Percentiles rank a stretch among this genome's conserved stretches.
These are phyloP conservation scores for Nebria brevicollis DNA, from an alignment of 2,888 invertebrate genomes.

Conservation along the genomic window DNA sequence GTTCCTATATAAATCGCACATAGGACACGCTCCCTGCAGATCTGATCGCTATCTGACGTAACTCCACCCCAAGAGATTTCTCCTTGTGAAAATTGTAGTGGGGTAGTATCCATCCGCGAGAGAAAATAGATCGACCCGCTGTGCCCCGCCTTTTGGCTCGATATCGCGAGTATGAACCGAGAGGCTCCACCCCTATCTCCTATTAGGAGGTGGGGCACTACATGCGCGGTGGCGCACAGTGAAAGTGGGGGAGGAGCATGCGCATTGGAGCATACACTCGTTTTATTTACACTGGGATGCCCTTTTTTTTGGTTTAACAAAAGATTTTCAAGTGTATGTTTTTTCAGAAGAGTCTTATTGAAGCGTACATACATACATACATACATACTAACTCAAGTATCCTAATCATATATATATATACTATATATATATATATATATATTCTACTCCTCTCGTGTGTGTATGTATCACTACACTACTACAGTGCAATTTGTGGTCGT, in stretches of 20 bases:
- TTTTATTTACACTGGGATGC: conserved; percentile 36
- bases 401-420: conserved; percentile 55
- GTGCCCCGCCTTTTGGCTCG: conserved; percentile 23
- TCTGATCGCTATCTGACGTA: conserved; percentile 37
- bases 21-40: conserved; percentile 34
- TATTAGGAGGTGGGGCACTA: conserved; percentile 15
- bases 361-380: conserved; percentile 52
- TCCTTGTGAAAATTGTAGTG: conserved; percentile 10
- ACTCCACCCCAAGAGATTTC: conserved; percentile 30
- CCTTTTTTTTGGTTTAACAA: conserved; percentile 40
- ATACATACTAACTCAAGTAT: conserved; percentile 52
- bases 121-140: not conserved
- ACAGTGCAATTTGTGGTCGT: conserved; percentile 21
- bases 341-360: conserved; percentile 50
- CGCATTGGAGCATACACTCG: not conserved
- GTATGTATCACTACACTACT: not conserved
- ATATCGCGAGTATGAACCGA: not conserved
- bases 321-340: conserved; percentile 41
- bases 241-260: not conserved
- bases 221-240: not conserved
- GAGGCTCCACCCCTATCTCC: conserved; percentile 7
- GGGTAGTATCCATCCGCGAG: conserved; percentile 19
- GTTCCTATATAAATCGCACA: conserved; percentile 38
- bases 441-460: conserved; percentile 49
- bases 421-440: too few species aligned